Evolutionary conservation across 2,113 vertebrate species (phyloP).

Genomic region (Dipodomys ordii): DNA sequence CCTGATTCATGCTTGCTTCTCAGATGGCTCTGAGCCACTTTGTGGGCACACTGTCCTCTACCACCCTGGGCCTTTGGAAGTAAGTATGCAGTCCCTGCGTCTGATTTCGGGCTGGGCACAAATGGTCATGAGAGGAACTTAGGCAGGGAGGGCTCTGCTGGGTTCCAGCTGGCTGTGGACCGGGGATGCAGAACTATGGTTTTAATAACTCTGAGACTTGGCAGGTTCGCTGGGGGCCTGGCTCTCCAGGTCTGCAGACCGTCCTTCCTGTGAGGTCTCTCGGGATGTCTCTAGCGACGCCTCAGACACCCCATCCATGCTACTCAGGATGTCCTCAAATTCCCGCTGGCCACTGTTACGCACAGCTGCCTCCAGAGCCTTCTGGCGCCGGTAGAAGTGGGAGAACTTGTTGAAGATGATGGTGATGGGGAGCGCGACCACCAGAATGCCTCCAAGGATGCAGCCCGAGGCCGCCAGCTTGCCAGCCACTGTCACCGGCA

Average conservation of each 20-base stretch:
- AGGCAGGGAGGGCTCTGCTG: conserved; percentile 2
- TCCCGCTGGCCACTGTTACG: conserved; percentile 89
- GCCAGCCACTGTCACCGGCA: conserved; percentile 94
- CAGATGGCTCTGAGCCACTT: neutral
- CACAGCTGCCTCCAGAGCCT: conserved; percentile 95
- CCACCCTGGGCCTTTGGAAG: neutral
- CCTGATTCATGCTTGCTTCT: neutral
- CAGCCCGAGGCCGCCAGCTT: conserved; percentile 97
- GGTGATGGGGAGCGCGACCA: conserved; percentile 97
- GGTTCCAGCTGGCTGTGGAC: neutral
- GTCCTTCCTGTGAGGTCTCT: conserved; percentile 75
- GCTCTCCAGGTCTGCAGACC: conserved; percentile 68
- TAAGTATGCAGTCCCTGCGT: neutral
- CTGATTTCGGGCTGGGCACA: neutral
- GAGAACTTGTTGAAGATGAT: conserved; percentile 99
- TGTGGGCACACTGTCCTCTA: neutral
- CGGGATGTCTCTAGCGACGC: conserved; percentile 83
- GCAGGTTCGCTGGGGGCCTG: conserved; percentile 32
- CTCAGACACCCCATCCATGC: conserved; percentile 71
- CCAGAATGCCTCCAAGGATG: conserved; percentile 96
- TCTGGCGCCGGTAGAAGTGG: conserved; percentile 97
- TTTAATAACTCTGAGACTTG: conserved; percentile 60
- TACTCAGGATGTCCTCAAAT: conserved; percentile 80
- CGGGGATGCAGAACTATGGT: neutral
- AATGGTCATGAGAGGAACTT: neutral